Evolutionary conservation across 64 coral and sea anemone genomes (phyloP).

Genomic region (Stichodactyla mertensii): DNA sequence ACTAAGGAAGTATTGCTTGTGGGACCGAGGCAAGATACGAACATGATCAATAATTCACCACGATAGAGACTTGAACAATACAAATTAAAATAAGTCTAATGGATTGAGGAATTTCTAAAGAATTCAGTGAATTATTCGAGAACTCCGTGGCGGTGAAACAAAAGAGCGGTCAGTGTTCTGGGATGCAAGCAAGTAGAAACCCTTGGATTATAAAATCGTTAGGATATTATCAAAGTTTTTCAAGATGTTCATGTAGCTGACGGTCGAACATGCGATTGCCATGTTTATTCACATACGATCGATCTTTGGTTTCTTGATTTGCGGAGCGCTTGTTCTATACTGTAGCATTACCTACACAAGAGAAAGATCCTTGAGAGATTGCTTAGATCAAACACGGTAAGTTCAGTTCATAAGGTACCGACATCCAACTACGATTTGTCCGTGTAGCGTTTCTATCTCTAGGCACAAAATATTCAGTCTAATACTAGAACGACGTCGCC

Average conservation of each 20-base stretch:
- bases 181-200: not conserved
- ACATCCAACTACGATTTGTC: no score
- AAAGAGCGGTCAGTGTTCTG: not conserved
- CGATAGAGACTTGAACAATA: not conserved
- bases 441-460: not conserved
- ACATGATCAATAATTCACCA: not conserved
- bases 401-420: not conserved
- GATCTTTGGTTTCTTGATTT: not conserved
- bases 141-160: not conserved
- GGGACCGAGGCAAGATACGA: not conserved
- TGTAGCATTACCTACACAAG: not conserved
- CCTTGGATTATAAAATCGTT: not conserved
- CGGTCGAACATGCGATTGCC: not conserved
- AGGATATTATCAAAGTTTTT: not conserved
- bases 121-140: not conserved
- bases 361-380: not conserved
- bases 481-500: no score
- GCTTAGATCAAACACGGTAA: not conserved
- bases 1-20: not conserved
- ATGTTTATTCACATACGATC: slow-evolving; percentile 2
- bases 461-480: no score
- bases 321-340: not conserved
- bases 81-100: not conserved
- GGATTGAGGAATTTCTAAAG: not conserved
- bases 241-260: not conserved